A percentile compares a stretch with the other conserved stretches of the same genome.
phyloP scores from a whole-genome alignment of 2,888 invertebrate genomes.

The Pandemis corylana region DNA sequence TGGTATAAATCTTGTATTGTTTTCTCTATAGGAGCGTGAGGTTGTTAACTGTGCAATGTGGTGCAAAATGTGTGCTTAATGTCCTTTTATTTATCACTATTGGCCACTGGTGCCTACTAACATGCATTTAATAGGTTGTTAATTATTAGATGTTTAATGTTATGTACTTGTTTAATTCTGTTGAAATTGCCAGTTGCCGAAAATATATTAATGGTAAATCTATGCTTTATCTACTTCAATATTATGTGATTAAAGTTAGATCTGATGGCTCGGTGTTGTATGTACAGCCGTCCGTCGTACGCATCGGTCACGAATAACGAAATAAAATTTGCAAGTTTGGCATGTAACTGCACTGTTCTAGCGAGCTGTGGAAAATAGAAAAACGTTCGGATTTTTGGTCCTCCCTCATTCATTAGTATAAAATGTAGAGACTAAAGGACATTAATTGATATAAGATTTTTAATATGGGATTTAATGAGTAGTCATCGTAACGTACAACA shows the following conservation, averaged over 20 bases:
- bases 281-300: not conserved
- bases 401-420: slow-evolving; percentile 19
- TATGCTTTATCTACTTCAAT: slow-evolving; percentile 10
- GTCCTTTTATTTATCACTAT: slow-evolving; percentile 53
- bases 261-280: slow-evolving; percentile 39
- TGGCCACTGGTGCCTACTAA: slow-evolving; percentile 67
- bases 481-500: slow-evolving; percentile 19
- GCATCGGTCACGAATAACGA: slow-evolving; percentile 21
- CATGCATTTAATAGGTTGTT: slow-evolving; percentile 83
- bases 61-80: slow-evolving; percentile 54
- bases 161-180: slow-evolving; percentile 72
- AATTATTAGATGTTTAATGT: slow-evolving; percentile 80
- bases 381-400: slow-evolving; percentile 22
- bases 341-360: slow-evolving; percentile 40
- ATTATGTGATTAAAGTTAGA: slow-evolving; percentile 41
- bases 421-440: slow-evolving; percentile 32
- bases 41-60: slow-evolving; percentile 54
- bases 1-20: slow-evolving; percentile 55
- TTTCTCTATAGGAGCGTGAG: slow-evolving; percentile 43
- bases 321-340: slow-evolving; percentile 38
- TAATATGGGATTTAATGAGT: slow-evolving; percentile 9
- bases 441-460: slow-evolving; percentile 23
- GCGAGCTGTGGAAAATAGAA: slow-evolving; percentile 33
- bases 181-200: slow-evolving; percentile 64
- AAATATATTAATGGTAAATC: slow-evolving; percentile 46